Conservation (phyloP, 2,888 invertebrate genomes). For the Diabrotica balteata region DNA sequence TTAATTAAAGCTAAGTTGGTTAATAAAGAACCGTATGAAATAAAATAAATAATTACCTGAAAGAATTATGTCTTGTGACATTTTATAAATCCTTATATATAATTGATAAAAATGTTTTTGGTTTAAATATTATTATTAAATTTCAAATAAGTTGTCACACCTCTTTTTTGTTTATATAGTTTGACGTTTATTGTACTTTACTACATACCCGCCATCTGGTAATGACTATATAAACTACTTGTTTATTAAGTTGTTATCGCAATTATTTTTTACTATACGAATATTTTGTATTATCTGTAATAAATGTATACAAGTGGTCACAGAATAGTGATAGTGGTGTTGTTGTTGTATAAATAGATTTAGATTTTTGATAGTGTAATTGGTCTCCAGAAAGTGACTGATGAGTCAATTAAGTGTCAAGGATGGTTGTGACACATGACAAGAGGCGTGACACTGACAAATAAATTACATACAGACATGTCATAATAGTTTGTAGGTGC, state of each 20-base stretch:
- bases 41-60: constrained; percentile 41
- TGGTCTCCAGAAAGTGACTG: too few species aligned
- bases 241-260: not conserved
- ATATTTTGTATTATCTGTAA: too few species aligned
- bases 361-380: too few species aligned
- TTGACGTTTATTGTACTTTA: constrained; percentile 24
- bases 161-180: constrained; percentile 51
- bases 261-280: too few species aligned
- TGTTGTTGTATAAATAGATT: too few species aligned
- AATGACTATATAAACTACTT: not conserved
- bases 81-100: constrained; percentile 23
- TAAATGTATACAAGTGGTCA: too few species aligned
- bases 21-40: constrained; percentile 4
- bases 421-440: not conserved
- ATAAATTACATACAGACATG: not conserved
- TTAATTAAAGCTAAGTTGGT: not conserved
- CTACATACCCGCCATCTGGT: constrained; percentile 26
- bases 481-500: constrained; percentile 3
- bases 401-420: too few species aligned
- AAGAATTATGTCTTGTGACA: constrained; percentile 46
- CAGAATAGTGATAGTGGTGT: too few species aligned
- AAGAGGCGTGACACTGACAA: not conserved
- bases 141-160: constrained; percentile 45
- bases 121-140: constrained; percentile 19
- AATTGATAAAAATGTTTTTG: constrained; percentile 16